Base-by-base conservation (phyloP, 2,888 invertebrate species). In the Caprella mutica region DNA sequence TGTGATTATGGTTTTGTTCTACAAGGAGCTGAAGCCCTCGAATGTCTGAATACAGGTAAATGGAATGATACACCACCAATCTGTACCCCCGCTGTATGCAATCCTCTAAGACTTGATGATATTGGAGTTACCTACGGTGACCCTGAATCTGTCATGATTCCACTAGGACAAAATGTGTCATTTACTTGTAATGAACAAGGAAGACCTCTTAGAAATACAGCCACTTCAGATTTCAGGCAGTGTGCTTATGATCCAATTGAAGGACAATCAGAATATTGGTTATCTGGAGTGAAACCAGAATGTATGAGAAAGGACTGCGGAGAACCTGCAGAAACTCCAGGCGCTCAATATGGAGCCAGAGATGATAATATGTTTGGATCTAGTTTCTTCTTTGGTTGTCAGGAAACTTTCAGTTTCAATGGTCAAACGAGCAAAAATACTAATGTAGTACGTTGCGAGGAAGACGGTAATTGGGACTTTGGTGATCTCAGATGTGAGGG, bases 401-500 rank as follows among this genome's bases (percentile, higher is more conserved):
- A 91, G 75, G 73, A 74, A 29, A 94, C 94, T 0, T 96, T 94
- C 71, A 90, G 90, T 70, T 76, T 92, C 17, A 90, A 89, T 21
- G 93, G 93, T 2, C 90, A 93, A 75, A 90, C 92, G 1, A 85
- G 84, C 65, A 84, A 86, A 68, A 86, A 91, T 67, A 92, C 94
- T 69, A 90, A 90, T 70, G 86, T 88, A 12, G 94, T 97, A 0
- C 78, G 76, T 57, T 71, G 66, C 33, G 55, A 55, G 52, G 84
- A 84, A 1, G 91, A 91, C 69, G 90, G 91, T 2, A 84, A 87
- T 61, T 97, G 97, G 97, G 96, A 96, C 76, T 93, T 96, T 71
- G 96, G 96, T 27, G 91, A 92, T 71, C 77, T 97, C 51, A 77
- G 90, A 54, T 97, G 97, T 70, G 93, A 94, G 77, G 96, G 94